These are phyloP conservation scores for Mugil cephalus DNA, from an alignment of 2,113 vertebrate species.

Conservation along the genomic window DNA sequence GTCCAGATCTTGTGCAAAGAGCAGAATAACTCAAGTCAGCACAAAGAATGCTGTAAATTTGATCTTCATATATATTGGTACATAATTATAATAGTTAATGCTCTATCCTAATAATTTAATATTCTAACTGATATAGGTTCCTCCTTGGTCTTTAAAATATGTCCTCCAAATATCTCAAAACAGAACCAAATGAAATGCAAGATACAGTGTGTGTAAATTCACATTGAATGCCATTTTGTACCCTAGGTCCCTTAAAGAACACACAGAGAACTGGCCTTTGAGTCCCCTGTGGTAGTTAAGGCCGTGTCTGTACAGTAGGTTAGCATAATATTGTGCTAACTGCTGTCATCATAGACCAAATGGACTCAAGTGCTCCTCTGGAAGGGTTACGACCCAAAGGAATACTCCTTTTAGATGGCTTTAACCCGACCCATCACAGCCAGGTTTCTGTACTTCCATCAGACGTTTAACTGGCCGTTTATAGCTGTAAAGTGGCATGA, in stretches of 20 bases:
- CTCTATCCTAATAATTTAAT: too few species aligned
- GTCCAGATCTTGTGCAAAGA: neutral
- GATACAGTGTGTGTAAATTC: neutral
- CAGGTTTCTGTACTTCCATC: neutral
- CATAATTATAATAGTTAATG: too few species aligned
- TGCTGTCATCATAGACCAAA: neutral
- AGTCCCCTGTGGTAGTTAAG: neutral
- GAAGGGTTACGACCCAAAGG: neutral
- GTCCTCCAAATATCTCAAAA: neutral
- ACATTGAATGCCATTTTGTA: slow-evolving; percentile 6
- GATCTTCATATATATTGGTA: neutral
- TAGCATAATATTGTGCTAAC: neutral
- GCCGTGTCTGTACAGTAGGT: neutral
- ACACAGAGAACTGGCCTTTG: neutral
- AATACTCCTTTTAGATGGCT: neutral
- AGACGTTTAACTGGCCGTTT: neutral
- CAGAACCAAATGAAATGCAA: neutral
- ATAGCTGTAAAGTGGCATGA: neutral
- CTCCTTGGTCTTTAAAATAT: too few species aligned
- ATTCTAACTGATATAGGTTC: too few species aligned
- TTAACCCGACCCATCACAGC: neutral
- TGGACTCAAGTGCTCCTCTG: neutral
- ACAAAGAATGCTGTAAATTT: neutral
- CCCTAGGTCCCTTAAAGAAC: neutral
- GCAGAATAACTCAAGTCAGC: too few species aligned